Base-by-base conservation (phyloP, 2,797 vertebrate genomes). In the Protosalanx chinensis region DNA sequence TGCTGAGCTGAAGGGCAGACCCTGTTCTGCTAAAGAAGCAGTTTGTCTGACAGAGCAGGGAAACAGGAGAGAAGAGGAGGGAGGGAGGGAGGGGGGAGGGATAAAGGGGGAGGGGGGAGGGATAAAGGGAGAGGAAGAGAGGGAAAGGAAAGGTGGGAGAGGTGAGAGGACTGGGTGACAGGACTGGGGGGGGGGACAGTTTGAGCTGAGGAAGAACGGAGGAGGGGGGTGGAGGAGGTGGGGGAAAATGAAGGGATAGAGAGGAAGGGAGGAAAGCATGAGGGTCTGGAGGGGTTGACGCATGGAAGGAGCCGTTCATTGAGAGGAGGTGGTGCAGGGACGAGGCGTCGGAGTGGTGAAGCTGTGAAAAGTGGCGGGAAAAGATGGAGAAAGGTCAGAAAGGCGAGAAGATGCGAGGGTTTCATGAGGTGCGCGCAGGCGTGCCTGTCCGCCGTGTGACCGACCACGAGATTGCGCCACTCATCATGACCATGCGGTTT, bases 381-480 rank as follows among this genome's bases (percentile, higher is more conserved):
- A 29, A 18, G 27, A n/a, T 35, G 32, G 33, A 6, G 32, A 33
- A 32, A 64, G 62, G 62, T 35, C 8, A 64, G 37, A 37, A 16
- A 18, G 32, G 15, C n/a, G 16, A 6, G 27, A 32, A 10, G 32
- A 33, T 4, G 10, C 30, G 3, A 10, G n/a, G 16, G 16, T 16
- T 51, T 51, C 16, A 51, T 16, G 5, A 51, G 49, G 27, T 18
- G 5, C 4, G 13, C 16, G 49, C 49, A 2, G 1, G 49, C 4
- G n/a, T 29, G 5, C 27, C 15, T 29, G 64, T 27, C 20, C 29
- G n/a, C 6, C 15, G 76, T 78, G 73, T 74, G 59, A n/a, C 76
- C 71, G 64, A 74, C 76, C 76, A 78, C 78, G 76, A 78, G 82
- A 81, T 69, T 75, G 73, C 51, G 67, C 49, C 49, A 64, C 73